Evolutionary conservation across 2,888 invertebrate species (phyloP), one percentile per base, ranked within the genome.

Genomic region (Oasisia sp.): DNA sequence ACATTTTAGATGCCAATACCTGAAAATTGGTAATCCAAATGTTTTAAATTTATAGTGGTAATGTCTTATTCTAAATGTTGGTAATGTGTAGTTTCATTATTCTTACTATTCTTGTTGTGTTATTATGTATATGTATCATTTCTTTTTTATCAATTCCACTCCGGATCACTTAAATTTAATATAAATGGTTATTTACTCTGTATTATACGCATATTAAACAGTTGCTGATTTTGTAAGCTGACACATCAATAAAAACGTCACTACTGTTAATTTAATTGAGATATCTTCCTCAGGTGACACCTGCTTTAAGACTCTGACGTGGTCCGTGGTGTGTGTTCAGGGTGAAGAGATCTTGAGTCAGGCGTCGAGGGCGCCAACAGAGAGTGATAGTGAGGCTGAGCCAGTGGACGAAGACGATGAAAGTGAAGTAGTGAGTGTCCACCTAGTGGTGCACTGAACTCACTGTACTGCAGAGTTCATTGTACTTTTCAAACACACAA

Each of bases 271-370:
- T 27, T 45, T 2, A 74, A 7, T 27, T 27, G 74, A 74, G 74
- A 19, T 27, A 14, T 74, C 27, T 74, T 19, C 3, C 27, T 27
- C 2, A 19, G 27, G 27, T 7, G 27, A 19, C 74, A 74, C 27
- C 19, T 74, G 74, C 3, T 74, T 27, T 27, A 74, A 74, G 27
- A 38, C 38, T 38, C 38, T 74, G 1, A 74, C 14, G 27, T n/a
- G 56, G 19, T 91, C n/a, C 90, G 19, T 91, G 14, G 32, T 91
- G n/a, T 91, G n/a, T 91, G 38, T 89, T 32, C 74, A 93, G 93
- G 93, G 93, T 32, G 93, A 93, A 32, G 93, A 93, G 89, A 93
- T 93, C 44, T n/a, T 93, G 92, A 92, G 93, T 38, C 93, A 93
- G 89, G 44, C 89, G 32, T 32, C 38, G 90, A 91, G 50, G 90